Percentiles rank a stretch among this genome's conserved stretches.
These are phyloP conservation scores for Lasioglossum figueresi DNA, from an alignment of 2,888 invertebrate genomes.

Conservation along the genomic window DNA sequence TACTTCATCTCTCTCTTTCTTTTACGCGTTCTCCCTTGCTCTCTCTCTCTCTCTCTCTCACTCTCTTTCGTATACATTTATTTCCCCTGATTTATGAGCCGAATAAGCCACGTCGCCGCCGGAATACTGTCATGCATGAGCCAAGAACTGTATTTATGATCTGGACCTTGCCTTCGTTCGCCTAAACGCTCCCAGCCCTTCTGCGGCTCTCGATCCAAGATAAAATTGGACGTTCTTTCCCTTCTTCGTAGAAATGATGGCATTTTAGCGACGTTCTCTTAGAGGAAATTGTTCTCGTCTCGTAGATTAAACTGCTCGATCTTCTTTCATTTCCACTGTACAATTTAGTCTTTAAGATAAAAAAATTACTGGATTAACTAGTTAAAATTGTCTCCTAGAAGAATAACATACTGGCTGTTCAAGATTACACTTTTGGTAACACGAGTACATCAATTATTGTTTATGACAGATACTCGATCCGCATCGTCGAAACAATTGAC, in stretches of 20 bases:
- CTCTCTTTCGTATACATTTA: background rate
- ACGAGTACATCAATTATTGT: too few species aligned
- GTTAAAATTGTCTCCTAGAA: background rate
- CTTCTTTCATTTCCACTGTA: background rate
- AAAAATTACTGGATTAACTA: background rate
- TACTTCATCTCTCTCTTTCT: background rate
- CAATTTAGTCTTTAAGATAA: background rate
- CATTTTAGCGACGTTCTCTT: background rate
- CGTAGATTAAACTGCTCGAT: background rate
- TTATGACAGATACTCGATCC: background rate
- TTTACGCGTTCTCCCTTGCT: background rate
- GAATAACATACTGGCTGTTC: background rate
- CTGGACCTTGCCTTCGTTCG: background rate
- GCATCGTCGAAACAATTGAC: background rate
- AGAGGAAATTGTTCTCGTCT: background rate
- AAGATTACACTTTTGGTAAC: background rate
- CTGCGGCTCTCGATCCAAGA: background rate
- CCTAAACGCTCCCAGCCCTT: background rate
- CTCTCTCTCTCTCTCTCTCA: background rate
- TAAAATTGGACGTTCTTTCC: background rate
- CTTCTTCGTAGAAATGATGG: background rate
- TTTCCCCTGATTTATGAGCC: constrained; percentile 4
- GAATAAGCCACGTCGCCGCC: background rate
- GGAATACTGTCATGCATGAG: background rate
- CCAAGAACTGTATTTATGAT: background rate